Base-by-base conservation (phyloP, 1,140 invertebrate genomes). In the Magallana gigas region DNA sequence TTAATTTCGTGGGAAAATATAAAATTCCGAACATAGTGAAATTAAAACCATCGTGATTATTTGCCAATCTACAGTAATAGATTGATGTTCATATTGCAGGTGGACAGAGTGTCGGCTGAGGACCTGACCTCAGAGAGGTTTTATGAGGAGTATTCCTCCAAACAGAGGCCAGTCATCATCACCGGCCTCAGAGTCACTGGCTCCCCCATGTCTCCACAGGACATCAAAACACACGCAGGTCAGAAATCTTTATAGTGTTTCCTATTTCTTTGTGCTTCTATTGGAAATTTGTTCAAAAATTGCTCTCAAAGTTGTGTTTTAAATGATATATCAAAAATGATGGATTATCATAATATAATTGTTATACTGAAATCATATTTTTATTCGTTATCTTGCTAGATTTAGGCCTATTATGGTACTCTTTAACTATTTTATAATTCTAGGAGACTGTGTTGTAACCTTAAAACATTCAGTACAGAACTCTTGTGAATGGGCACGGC, bases 401-500 rank as follows among this genome's bases (percentile, higher is more conserved):
- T 23, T 23, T 23, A 23, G 23, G 23, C 23, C 23, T 0, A 23
- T 23, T 23, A 23, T 23, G 23, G 23, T 23, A 23, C 23, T 23
- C 23, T 23, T 23, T 23, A 23, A 23, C 23, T 23, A 23, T 23
- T 48, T 48, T 48, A 48, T 4, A 48, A 36, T 80, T 89, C 18
- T 59, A 93, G 93, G 93, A 29, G 68, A 91, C 5, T 90, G 85
- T 56, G 82, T 60, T 81, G 92, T 88, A 0, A 89, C 84, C 14
- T 82, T 93, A 18, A 93, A 93, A 83, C 88, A 88, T 57, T 64
- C 83, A 82, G 90, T 93, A 8, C 83, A 85, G 57, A 87, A 89
- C 12, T 93, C 92, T 29, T 91, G 91, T 64, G 90, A 92, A 82
- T 93, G 92, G 92, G 93, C 93, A 9, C 87, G 90, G 57, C 90